phyloP scores from a whole-genome alignment of 1,140 invertebrate genomes.

The Subanguina moxae region DNA sequence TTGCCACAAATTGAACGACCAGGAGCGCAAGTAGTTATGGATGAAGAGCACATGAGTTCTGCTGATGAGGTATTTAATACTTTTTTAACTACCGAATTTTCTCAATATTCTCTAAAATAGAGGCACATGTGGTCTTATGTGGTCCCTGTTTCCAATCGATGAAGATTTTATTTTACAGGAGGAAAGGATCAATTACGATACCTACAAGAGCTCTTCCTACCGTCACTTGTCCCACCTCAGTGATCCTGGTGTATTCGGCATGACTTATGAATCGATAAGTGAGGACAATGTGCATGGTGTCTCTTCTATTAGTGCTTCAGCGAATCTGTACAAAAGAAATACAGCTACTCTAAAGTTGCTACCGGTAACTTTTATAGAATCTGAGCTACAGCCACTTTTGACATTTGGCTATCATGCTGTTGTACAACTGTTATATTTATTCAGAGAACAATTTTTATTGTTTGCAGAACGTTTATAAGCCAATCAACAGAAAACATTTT shows the following conservation, averaged over 20 bases:
- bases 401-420: no score
- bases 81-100: no score
- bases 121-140: no score
- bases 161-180: no score
- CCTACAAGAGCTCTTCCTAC: background rate
- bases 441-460: background rate
- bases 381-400: no score
- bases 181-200: background rate
- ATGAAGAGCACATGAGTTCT: background rate
- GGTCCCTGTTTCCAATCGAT: no score
- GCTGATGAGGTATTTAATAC: background rate
- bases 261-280: background rate
- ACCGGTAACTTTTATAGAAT: no score
- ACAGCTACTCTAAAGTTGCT: background rate
- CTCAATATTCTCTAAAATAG: no score
- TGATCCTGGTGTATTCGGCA: slow-evolving; percentile 22
- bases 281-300: background rate
- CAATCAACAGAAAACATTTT: background rate
- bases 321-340: slow-evolving; percentile 14
- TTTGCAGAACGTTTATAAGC: background rate
- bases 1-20: background rate
- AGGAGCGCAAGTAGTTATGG: slow-evolving; percentile 18
- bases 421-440: background rate
- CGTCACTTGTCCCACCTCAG: slow-evolving; percentile 25
- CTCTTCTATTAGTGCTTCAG: slow-evolving; percentile 23